These are phyloP conservation scores for Cheilosia pagana DNA, from an alignment of 2,888 invertebrate species.

Conservation along the genomic window DNA sequence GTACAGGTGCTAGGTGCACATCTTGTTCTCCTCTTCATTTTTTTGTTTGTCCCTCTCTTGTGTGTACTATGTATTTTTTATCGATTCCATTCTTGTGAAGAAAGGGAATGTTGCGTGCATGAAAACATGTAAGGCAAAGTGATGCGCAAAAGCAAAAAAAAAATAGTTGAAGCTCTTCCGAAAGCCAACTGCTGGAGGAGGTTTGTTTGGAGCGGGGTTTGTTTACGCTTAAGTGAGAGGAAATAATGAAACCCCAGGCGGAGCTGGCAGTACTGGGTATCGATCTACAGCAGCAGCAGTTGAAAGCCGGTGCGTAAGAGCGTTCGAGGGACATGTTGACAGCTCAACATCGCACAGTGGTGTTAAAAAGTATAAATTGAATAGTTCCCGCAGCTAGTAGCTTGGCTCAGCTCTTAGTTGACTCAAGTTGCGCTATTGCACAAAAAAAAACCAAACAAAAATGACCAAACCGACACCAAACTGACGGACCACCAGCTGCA, in stretches of 20 bases:
- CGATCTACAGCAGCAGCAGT: background rate
- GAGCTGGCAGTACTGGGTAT: background rate
- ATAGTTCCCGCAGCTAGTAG: no score
- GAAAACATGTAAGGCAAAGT: constrained; percentile 33
- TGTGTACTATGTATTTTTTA: constrained; percentile 17
- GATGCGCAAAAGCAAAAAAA: constrained; percentile 47
- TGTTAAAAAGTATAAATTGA: no score
- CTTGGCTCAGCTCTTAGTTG: no score
- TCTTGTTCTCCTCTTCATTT: constrained; percentile 26
- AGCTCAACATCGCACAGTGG: background rate
- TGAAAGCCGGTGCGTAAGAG: no score
- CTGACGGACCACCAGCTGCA: no score
- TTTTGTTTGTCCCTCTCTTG: background rate
- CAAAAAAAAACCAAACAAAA: no score
- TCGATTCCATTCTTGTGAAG: constrained; percentile 21
- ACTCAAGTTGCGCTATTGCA: no score
- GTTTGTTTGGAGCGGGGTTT: constrained; percentile 20
- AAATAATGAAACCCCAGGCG: background rate
- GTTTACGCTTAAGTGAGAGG: background rate
- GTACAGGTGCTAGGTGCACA: constrained; percentile 74
- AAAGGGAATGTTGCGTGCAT: constrained; percentile 54
- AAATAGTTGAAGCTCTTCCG: constrained; percentile 53
- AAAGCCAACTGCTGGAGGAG: constrained; percentile 43
- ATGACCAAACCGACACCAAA: no score
- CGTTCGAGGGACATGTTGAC: background rate